A percentile compares a stretch with the other conserved stretches of the same genome.
These are phyloP conservation scores for Butorides virescens DNA, from an alignment of 2,113 vertebrate species.

Conservation along the genomic window DNA sequence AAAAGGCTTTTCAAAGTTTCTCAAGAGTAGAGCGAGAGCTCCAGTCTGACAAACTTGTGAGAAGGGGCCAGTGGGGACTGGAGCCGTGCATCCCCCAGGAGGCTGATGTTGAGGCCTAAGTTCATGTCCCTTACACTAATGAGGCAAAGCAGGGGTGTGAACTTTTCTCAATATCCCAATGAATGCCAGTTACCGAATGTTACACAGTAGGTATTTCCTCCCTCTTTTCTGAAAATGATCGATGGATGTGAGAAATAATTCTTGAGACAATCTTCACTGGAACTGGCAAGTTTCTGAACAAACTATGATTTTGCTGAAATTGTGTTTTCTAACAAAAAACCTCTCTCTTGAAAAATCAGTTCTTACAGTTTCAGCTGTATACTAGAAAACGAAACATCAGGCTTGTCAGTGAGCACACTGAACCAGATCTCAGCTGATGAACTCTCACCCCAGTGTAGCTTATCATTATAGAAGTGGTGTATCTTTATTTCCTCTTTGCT, in stretches of 20 bases:
- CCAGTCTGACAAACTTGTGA: background rate
- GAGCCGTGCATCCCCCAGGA: background rate
- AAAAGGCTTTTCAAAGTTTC: background rate
- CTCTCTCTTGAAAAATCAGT: background rate
- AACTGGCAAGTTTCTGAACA: background rate
- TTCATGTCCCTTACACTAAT: background rate
- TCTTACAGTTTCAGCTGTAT: background rate
- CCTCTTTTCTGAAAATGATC: background rate
- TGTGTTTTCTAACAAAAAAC: background rate
- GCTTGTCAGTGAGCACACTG: background rate
- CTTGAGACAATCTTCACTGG: background rate
- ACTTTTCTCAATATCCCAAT: background rate
- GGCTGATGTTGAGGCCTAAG: too few relatives aligned
- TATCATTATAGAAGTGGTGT: background rate
- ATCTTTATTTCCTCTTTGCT: background rate
- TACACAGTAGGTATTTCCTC: background rate
- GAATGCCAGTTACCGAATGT: background rate
- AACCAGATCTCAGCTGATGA: background rate
- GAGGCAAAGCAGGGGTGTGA: background rate
- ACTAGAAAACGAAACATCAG: background rate
- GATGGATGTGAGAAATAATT: background rate
- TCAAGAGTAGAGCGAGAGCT: background rate
- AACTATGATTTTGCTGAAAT: background rate
- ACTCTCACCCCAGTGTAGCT: background rate
- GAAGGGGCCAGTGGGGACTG: background rate